Evolutionary conservation across 2,888 invertebrate species (phyloP).

Genomic region (Microctonus aethiopoides): DNA sequence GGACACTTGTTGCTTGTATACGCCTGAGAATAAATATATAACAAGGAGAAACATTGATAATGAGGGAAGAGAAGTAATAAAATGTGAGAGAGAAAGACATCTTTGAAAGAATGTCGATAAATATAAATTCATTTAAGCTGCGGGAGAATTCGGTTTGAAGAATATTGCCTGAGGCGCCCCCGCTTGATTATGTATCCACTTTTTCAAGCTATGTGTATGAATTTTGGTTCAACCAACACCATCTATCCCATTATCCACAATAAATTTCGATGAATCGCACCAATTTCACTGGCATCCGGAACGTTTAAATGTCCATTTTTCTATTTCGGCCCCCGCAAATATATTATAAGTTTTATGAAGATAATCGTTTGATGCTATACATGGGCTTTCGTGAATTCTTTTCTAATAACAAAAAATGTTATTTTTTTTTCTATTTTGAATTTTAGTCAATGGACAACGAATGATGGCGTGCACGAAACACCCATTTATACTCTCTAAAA

Average conservation of each 20-base stretch:
- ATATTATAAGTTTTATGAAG: constrained; percentile 26
- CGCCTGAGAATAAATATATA: background rate
- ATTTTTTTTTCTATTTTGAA: constrained; percentile 16
- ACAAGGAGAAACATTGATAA: constrained; percentile 5
- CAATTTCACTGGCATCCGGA: constrained; percentile 47
- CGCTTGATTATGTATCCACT: constrained; percentile 39
- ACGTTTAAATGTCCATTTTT: constrained; percentile 41
- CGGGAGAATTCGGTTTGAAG: constrained; percentile 29
- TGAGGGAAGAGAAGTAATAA: constrained; percentile 25
- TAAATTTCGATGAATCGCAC: constrained; percentile 50
- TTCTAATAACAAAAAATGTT: constrained; percentile 9
- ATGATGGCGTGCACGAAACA: constrained; percentile 7
- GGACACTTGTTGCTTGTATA: constrained; percentile 6
- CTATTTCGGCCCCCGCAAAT: constrained; percentile 43
- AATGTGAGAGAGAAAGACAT: background rate
- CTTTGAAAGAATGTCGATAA: constrained; percentile 44
- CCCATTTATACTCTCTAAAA: constrained; percentile 1
- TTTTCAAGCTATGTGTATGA: background rate
- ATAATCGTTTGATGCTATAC: constrained; percentile 14
- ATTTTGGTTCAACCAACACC: background rate
- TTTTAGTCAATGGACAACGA: constrained; percentile 12
- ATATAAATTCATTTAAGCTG: constrained; percentile 39
- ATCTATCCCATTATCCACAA: constrained; percentile 12
- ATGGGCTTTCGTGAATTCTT: constrained; percentile 26
- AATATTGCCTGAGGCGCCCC: constrained; percentile 38